Evolutionary conservation across 1,140 invertebrate genomes (phyloP).

Genomic region (Melitaea cinxia): DNA sequence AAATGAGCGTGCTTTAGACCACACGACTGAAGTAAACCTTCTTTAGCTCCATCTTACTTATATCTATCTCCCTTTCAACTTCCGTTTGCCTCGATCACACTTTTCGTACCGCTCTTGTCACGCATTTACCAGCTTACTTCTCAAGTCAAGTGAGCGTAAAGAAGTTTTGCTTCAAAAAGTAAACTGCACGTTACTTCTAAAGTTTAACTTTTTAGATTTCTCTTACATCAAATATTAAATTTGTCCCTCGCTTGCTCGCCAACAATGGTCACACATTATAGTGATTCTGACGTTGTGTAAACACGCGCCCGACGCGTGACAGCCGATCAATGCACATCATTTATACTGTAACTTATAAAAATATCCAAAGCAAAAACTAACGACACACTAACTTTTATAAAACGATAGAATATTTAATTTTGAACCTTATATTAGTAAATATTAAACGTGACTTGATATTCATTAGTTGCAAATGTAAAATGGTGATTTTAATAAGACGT

Average conservation of each 20-base stretch:
- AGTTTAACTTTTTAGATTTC: no score
- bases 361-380: slow-evolving; percentile 43
- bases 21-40: no score
- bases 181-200: no score
- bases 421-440: slow-evolving; percentile 36
- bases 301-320: slow-evolving; percentile 52
- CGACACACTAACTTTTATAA: slow-evolving; percentile 25
- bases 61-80: no score
- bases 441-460: background rate
- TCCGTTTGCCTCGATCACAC: no score
- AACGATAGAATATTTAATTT: slow-evolving; percentile 20
- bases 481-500: slow-evolving; percentile 32
- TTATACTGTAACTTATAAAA: slow-evolving; percentile 73
- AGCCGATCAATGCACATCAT: slow-evolving; percentile 67
- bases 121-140: no score
- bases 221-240: background rate
- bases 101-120: no score
- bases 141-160: no score
- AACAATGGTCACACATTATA: slow-evolving; percentile 12
- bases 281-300: slow-evolving; percentile 47
- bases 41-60: no score
- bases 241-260: background rate
- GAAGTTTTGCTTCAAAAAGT: no score
- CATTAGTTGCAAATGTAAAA: slow-evolving; percentile 2
- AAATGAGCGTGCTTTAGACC: no score